Evolutionary conservation across 2,797 vertebrate species (phyloP), one percentile per base, ranked within the genome.

Genomic region (Acrossocheilus fasciatus): DNA sequence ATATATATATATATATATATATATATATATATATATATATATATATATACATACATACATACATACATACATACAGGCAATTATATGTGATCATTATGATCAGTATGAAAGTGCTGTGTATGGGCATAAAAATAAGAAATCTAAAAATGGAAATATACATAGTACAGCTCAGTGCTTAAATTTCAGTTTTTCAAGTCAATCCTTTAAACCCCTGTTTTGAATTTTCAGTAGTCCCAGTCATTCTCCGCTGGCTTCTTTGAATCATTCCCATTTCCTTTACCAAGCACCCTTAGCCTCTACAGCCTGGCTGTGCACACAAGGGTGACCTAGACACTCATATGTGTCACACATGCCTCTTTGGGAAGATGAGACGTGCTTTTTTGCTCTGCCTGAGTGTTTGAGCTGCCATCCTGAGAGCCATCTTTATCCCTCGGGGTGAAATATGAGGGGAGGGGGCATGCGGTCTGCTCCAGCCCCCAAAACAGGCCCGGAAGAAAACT

Each of bases 381-480:
- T 54, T 41, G 34, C 57, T 23, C 36, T 50, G 43, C 41, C 83
- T 3, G 54, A 66, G 76, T 30, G 66, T 54, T 59, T 78, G 62
- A 85, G 75, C 85, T 64, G 78, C 68, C 79, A 34, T 54, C 26
- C 66, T 34, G 52, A 18, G 15, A 62, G 52, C 73, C 66, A 62
- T 83, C 86, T 83, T 72, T 87, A 83, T 73, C 73, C 75, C 82
- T 83, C 0, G 1, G 64, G 81, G 54, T 78, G 81, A 84, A 83
- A 75, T 84, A 45, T 84, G 52, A 43, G 68, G 39, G 26, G 23
- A 77, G 69, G 52, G 26, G 23, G 30, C 14, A 57, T 80, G 76
- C 54, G 59, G 26, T 59, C 59, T 15, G 70, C 69, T 59, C 26
- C 23, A 50, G 70, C 79, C 83, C 83, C 50, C 41, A 70, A 86